Conservation (phyloP, 1,140 invertebrate species). For the Antheraea mylitta region DNA sequence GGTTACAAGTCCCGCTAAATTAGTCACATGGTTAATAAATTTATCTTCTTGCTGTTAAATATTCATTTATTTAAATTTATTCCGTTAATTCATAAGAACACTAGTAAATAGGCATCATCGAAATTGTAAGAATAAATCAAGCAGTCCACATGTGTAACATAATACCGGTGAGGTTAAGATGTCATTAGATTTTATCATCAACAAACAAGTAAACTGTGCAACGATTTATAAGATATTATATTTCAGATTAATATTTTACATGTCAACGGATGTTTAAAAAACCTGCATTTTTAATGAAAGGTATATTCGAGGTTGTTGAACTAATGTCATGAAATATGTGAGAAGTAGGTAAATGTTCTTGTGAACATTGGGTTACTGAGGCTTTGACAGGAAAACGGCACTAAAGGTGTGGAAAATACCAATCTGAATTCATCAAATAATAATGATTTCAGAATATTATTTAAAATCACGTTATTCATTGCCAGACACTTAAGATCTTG, state of each 20-base stretch:
- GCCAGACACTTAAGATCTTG: no score
- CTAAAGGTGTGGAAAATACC: no score
- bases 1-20: background rate
- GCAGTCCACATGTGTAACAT: conserved; percentile 22
- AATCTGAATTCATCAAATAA: no score
- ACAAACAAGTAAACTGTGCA: background rate
- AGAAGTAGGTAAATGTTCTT: background rate
- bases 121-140: conserved; percentile 21
- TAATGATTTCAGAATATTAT: no score
- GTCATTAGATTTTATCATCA: conserved; percentile 21
- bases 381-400: no score
- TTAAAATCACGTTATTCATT: no score
- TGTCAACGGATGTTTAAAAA: background rate
- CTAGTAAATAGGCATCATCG: background rate
- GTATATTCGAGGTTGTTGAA: background rate
- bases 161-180: conserved; percentile 24
- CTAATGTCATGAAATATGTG: background rate
- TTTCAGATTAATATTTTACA: background rate
- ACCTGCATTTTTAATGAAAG: background rate
- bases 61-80: background rate
- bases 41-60: background rate
- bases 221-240: background rate
- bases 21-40: background rate
- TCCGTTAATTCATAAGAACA: background rate
- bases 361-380: no score